phyloP scores from a whole-genome alignment of 2,113 vertebrate genomes.

The Smithornis capensis region DNA sequence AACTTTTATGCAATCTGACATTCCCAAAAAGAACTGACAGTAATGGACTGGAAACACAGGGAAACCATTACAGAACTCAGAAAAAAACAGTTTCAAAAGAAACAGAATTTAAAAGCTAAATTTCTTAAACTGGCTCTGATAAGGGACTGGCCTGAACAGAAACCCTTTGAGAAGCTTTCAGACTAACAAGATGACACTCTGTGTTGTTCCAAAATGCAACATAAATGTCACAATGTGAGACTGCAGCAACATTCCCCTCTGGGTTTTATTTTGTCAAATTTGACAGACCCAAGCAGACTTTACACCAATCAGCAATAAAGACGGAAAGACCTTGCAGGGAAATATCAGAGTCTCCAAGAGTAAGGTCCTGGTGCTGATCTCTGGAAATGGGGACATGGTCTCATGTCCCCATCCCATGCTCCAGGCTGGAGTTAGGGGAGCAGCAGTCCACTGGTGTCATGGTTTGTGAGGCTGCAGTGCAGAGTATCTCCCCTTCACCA shows the following conservation, averaged over 20 bases:
- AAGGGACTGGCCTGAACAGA: neutral
- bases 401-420: neutral
- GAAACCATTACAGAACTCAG: constrained; percentile 15
- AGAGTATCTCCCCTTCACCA: neutral
- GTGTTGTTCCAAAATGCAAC: neutral
- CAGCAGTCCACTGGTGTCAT: neutral
- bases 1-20: constrained; percentile 57
- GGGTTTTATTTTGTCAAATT: neutral
- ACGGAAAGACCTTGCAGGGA: neutral
- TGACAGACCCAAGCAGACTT: neutral
- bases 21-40: constrained; percentile 27
- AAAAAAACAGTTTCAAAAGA: neutral
- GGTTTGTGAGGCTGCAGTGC: neutral
- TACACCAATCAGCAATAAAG: neutral
- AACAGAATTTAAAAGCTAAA: neutral
- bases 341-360: neutral
- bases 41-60: constrained; percentile 23
- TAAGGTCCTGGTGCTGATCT: neutral
- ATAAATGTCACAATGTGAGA: neutral
- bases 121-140: constrained; percentile 5
- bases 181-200: neutral
- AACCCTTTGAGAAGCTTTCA: neutral
- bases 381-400: no score
- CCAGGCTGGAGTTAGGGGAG: neutral
- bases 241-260: neutral